Base-by-base conservation (phyloP, 2,888 invertebrate species). In the Cinara cedri region DNA sequence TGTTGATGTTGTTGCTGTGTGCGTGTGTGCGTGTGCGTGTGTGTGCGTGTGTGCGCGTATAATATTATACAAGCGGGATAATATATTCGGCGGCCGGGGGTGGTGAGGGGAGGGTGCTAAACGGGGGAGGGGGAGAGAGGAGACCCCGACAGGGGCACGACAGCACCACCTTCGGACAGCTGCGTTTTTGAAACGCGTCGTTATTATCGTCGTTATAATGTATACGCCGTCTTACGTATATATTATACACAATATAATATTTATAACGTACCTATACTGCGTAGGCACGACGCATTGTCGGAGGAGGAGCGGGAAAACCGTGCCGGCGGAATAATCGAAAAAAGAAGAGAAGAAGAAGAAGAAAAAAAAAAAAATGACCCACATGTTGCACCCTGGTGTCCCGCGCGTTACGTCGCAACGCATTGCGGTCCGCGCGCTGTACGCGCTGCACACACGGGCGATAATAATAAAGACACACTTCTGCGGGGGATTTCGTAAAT, bases 331-430 rank as follows among this genome's bases (percentile, higher is more conserved):
- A 75, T 65, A 75, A 65, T 63, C 65, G 34, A 65, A 55, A 44
- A n/a, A n/a, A n/a, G n/a, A n/a, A n/a, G n/a, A n/a, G n/a, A n/a
- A n/a, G n/a, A n/a, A n/a, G n/a, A n/a, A n/a, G n/a, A n/a, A n/a
- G n/a, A n/a, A n/a, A n/a, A n/a, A n/a, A n/a, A n/a, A n/a, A 34
- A 34, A 6, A 65, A 65, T 55, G 55, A 54, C 75, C 75, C 75
- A 65, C 44, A 75, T 75, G 75, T 65, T 42, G 54, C 75, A 75
- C 75, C 75, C 75, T 13, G n/a, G 68, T 26, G 16, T 68, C 19
- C 19, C 13, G 63, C 13, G n/a, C 34, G 19, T 6, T 13, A 16
- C 24, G n/a, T n/a, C 14, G 34, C n/a, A 3, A 6, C 3, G 6
- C 34, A 34, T 24, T 14, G n/a, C 3, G 13, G 3, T 13, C 42